These are phyloP conservation scores for Ormyrus rosae DNA, from an alignment of 2,888 invertebrate species.

Conservation along the genomic window DNA sequence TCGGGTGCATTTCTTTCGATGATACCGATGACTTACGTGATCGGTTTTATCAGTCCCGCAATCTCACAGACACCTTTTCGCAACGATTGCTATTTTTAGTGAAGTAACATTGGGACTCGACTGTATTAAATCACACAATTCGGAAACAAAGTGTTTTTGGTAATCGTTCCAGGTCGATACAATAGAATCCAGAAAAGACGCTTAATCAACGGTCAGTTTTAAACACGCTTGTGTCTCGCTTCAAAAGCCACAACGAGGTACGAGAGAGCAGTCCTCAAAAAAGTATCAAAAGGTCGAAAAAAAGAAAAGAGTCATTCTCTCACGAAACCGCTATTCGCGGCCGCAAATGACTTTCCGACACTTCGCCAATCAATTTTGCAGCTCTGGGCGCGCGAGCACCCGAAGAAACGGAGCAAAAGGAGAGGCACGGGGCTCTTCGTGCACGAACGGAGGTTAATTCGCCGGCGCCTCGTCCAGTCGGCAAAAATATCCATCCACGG, in stretches of 20 bases:
- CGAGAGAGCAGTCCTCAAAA: neutral
- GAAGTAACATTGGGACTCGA: neutral
- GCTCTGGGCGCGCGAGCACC: conserved; percentile 9
- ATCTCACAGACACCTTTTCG: no score
- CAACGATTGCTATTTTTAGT: neutral
- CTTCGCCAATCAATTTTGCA: conserved; percentile 55
- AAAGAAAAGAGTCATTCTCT: neutral
- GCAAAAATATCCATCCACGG: conserved; percentile 52
- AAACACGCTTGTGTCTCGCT: conserved; percentile 25
- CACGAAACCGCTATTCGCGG: conserved; percentile 39
- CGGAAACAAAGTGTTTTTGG: neutral
- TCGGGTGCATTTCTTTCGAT: neutral
- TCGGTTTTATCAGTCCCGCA: neutral
- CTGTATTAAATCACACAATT: neutral
- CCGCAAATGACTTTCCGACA: conserved; percentile 55
- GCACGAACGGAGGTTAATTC: conserved; percentile 52
- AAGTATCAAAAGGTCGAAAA: conserved; percentile 11
- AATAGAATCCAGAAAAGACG: conserved; percentile 1
- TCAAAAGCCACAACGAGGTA: conserved; percentile 30
- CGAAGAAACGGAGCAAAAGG: neutral
- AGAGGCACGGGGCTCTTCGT: neutral
- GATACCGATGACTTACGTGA: neutral
- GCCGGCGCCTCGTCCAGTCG: conserved; percentile 58
- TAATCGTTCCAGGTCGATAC: no score
- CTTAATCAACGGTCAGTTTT: conserved; percentile 23